Base-by-base conservation (phyloP, 2,113 vertebrate species). In the Mionectes macconnelli region DNA sequence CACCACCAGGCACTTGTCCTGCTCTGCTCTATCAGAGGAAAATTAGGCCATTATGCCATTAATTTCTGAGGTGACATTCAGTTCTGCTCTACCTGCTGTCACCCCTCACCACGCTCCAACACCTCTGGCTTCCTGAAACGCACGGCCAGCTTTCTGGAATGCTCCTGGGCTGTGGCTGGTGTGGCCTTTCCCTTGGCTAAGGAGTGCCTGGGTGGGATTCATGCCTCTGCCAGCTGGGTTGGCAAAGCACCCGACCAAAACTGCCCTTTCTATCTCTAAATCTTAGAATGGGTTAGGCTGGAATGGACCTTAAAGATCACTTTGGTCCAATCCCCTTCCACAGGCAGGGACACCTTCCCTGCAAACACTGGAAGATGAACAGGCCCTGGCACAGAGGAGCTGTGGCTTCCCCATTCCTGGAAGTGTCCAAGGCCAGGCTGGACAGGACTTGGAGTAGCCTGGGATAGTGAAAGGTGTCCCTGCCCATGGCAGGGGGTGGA, bases 221-320 rank as follows among this genome's bases (percentile, higher is more conserved):
- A 3, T 42, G n/a, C 22, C 60, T 64, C 67, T 27, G 14, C 44
- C 10, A 4, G 31, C 35, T 2, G 18, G 30, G 33, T 5, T 35
- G 30, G 44, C 56, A 59, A 30, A 35, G 60, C 49, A 33, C 1
- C 6, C 0, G 4, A 22, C 28, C 35, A 1, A 18, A 50, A 5
- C 17, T 9, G 22, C 31, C 24, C 22, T 14, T 59, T 24, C 28
- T 3, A 1, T 3, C 33, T 22, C 45, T 23, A 45, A 33, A 45
- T 18, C 49, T 16, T 33, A n/a, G 33, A n/a, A n/a, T 22, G 21
- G 33, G 8, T 57, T 57, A 21, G 55, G 21, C 23, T 57, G 31
- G 31, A 56, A 21, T 11, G 19, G 7, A 21, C 31, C 53, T 56
- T 56, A 56, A 56, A 56, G 53, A 56, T 33, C 53, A 56, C 53